Conservation (phyloP, 1,140 invertebrate genomes). For the Amphibalanus amphitrite region DNA sequence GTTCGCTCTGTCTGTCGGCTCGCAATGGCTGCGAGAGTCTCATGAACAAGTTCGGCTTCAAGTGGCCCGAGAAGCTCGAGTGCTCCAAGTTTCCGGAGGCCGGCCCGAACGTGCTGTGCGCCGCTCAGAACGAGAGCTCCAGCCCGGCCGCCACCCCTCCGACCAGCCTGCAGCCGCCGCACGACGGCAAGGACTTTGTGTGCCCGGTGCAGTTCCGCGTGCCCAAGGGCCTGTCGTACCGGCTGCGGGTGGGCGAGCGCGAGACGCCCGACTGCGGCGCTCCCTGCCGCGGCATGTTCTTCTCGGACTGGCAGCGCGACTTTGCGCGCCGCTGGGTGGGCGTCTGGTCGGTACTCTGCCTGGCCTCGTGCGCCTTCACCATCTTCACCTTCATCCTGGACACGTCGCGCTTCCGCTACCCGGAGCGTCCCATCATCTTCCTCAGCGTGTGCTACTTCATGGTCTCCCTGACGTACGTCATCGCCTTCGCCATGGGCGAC, state of each 20-base stretch:
- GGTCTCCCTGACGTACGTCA: slow-evolving; percentile 79
- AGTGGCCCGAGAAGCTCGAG: slow-evolving; percentile 83
- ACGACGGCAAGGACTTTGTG: slow-evolving; percentile 44
- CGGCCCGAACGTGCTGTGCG: slow-evolving; percentile 51
- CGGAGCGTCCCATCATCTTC: slow-evolving; percentile 93
- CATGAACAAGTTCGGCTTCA: slow-evolving; percentile 82
- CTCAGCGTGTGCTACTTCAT: slow-evolving; percentile 92
- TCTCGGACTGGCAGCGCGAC: slow-evolving; percentile 54
- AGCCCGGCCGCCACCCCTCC: slow-evolving; percentile 3
- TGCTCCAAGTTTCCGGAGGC: slow-evolving; percentile 75
- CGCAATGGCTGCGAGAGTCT: slow-evolving; percentile 70
- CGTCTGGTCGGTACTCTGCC: slow-evolving; percentile 79
- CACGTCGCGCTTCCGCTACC: slow-evolving; percentile 74
- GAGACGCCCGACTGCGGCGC: slow-evolving; percentile 69
- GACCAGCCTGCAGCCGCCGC: slow-evolving; percentile 9
- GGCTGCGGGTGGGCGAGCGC: slow-evolving; percentile 61
- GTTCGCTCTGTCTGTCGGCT: slow-evolving; percentile 73
- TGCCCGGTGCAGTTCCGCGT: slow-evolving; percentile 73
- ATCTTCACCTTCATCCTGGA: slow-evolving; percentile 90
- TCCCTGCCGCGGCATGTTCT: slow-evolving; percentile 86
- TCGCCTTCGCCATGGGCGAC: slow-evolving; percentile 70
- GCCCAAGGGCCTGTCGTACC: slow-evolving; percentile 55
- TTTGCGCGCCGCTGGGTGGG: slow-evolving; percentile 84
- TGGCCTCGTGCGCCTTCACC: slow-evolving; percentile 78
- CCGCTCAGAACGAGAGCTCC: slow-evolving; percentile 31